Evolutionary conservation across 2,113 vertebrate species (phyloP).

Genomic region (Phylloscopus trochiloides): DNA sequence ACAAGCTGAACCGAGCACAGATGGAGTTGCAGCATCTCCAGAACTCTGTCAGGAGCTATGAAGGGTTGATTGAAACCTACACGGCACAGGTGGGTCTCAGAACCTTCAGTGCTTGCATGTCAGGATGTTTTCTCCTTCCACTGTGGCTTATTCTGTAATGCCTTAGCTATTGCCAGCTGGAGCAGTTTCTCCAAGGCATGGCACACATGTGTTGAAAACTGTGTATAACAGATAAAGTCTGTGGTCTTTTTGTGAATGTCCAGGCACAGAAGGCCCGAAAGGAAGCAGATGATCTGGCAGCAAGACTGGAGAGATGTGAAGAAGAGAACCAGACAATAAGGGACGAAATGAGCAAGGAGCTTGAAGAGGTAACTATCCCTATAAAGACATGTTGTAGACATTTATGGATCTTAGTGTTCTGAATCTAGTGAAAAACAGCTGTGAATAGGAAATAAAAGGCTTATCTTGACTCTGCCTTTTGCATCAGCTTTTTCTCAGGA

Average conservation of each 20-base stretch:
- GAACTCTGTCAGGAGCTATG: slow-evolving; percentile 83
- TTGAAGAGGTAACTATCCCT: slow-evolving; percentile 75
- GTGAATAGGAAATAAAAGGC: neutral
- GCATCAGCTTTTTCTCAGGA: neutral
- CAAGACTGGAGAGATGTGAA: slow-evolving; percentile 79
- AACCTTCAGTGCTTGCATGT: neutral
- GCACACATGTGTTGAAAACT: neutral
- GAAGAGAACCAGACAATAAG: slow-evolving; percentile 75
- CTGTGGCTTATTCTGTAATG: neutral
- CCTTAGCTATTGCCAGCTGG: neutral
- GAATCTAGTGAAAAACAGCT: neutral
- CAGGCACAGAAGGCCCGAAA: slow-evolving; percentile 82
- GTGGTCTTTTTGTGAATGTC: neutral
- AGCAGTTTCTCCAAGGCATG: neutral
- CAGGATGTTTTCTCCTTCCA: neutral
- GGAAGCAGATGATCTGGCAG: slow-evolving; percentile 82
- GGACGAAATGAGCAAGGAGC: slow-evolving; percentile 79
- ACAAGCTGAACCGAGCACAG: slow-evolving; percentile 82
- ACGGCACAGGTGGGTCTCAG: slow-evolving; percentile 84
- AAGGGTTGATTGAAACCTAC: slow-evolving; percentile 85
- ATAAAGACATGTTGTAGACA: neutral
- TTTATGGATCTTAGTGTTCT: neutral
- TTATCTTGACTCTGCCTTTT: neutral
- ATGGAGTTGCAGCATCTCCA: slow-evolving; percentile 85
- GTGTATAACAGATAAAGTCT: neutral